A percentile compares a stretch with the other conserved stretches of the same genome.
Evolutionary conservation across 2,113 vertebrate species (phyloP).

Genomic region (Corythoichthys haematopterus): DNA sequence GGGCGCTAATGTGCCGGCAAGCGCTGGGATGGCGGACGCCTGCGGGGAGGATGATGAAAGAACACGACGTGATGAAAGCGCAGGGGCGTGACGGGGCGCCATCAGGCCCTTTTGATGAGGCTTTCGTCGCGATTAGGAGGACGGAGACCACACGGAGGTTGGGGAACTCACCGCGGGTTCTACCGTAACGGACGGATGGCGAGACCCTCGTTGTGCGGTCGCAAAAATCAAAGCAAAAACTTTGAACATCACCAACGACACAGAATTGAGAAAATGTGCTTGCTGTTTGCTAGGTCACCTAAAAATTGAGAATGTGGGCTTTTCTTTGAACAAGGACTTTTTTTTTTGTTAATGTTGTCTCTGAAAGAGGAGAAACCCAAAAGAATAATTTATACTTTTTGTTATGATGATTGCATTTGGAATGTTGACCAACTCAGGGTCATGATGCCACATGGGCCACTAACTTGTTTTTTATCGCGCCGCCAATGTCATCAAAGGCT

Average conservation of each 20-base stretch:
- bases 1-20: slow-evolving; percentile 44
- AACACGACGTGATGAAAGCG: background rate
- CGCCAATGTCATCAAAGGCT: background rate
- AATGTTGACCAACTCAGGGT: background rate
- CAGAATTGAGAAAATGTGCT: too few relatives aligned
- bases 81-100: background rate
- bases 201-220: too few relatives aligned
- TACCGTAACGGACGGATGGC: background rate
- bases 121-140: slow-evolving; percentile 43
- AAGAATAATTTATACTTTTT: background rate
- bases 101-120: slow-evolving; percentile 50
- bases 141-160: slow-evolving; percentile 7
- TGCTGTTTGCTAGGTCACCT: too few relatives aligned
- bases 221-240: too few relatives aligned
- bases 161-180: slow-evolving; percentile 5
- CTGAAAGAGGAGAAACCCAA: background rate
- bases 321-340: too few relatives aligned
- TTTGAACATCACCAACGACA: too few relatives aligned
- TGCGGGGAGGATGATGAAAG: slow-evolving; percentile 16
- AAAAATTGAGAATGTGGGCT: too few relatives aligned
- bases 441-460: background rate
- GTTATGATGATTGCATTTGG: background rate
- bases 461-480: background rate
- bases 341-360: background rate
- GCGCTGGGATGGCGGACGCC: slow-evolving; percentile 25